Evolutionary conservation across 2,113 vertebrate species (phyloP).

Genomic region (Oenanthe oenanthe): DNA sequence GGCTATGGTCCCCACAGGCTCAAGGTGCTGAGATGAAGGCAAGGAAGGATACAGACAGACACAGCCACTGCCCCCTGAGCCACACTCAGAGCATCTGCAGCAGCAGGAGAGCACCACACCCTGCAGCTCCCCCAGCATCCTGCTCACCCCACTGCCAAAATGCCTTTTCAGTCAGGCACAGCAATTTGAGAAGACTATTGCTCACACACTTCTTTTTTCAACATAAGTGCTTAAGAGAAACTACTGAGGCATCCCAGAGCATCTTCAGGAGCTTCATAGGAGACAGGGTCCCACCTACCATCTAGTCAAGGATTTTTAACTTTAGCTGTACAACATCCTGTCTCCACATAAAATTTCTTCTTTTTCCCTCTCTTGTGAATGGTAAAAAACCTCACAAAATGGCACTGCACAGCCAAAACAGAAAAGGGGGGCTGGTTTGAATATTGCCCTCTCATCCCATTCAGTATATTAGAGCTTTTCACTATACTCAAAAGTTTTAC

Average conservation of each 20-base stretch:
- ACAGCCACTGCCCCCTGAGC: not conserved
- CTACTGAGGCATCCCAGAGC: not conserved
- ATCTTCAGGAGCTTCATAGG: not conserved
- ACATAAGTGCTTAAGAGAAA: not conserved
- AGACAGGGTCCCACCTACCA: not conserved
- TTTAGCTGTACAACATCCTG: not conserved
- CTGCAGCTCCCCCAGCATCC: not conserved
- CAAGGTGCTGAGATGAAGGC: accelerated
- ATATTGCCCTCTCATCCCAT: not conserved
- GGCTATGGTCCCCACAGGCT: accelerated
- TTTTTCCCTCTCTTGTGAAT: not conserved
- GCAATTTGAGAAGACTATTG: not conserved
- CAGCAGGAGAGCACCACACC: accelerated
- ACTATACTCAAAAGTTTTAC: not conserved
- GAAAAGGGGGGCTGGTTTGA: not conserved
- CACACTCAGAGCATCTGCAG: not conserved
- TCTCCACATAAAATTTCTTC: not conserved
- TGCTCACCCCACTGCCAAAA: not conserved
- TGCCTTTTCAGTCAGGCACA: not conserved
- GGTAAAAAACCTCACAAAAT: not conserved
- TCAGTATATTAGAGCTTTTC: not conserved
- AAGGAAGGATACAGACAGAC: not conserved
- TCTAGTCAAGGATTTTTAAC: not conserved
- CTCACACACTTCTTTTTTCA: accelerated
- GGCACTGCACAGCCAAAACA: not conserved